phyloP scores from a whole-genome alignment of 2,797 vertebrate genomes.

The Rhinoraja longicauda region DNA sequence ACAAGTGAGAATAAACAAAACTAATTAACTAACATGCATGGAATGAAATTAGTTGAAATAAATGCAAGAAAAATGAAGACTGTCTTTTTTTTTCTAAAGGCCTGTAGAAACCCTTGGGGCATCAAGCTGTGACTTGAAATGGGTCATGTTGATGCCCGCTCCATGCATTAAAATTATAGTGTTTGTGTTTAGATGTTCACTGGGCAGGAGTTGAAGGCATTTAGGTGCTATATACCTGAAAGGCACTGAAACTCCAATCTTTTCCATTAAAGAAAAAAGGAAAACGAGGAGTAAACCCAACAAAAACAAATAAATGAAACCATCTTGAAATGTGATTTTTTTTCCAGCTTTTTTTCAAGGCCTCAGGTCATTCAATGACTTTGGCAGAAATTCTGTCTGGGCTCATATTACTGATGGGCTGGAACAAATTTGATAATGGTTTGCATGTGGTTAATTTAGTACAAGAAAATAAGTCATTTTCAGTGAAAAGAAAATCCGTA shows the following conservation, averaged over 20 bases:
- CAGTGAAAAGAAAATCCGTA: slow-evolving; percentile 5
- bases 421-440: slow-evolving; percentile 35
- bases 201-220: not conserved
- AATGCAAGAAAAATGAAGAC: not conserved
- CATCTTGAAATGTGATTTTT: slow-evolving; percentile 15
- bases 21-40: too few relatives aligned
- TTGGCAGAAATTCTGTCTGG: slow-evolving; percentile 34
- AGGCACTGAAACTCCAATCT: not conserved
- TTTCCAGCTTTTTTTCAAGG: not conserved
- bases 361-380: slow-evolving; percentile 15
- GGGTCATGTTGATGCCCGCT: not conserved
- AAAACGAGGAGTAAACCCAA: not conserved
- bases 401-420: slow-evolving; percentile 33
- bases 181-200: not conserved
- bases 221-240: not conserved
- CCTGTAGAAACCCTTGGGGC: not conserved
- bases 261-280: not conserved
- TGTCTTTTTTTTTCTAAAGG: not conserved
- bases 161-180: too few relatives aligned
- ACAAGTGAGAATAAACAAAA: too few relatives aligned
- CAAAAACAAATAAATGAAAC: slow-evolving; percentile 11
- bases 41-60: too few relatives aligned
- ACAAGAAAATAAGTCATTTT: slow-evolving; percentile 28
- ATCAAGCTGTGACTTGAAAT: not conserved
- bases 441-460: slow-evolving; percentile 35